phyloP scores from a whole-genome alignment of 2,797 vertebrate genomes.

The Streptopelia turtur region DNA sequence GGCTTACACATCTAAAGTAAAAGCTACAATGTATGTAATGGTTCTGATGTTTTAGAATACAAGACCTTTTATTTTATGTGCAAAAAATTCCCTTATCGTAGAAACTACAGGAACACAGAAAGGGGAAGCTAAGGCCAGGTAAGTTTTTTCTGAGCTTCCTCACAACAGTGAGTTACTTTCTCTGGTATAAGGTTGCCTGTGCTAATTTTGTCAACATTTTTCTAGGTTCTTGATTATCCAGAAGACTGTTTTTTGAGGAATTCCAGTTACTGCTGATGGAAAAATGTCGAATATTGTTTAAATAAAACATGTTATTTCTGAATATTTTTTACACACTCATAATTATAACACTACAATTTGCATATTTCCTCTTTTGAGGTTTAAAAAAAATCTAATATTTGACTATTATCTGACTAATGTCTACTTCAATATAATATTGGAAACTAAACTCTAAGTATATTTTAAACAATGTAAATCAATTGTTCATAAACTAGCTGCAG shows the following conservation, averaged over 20 bases:
- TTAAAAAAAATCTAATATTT: neutral
- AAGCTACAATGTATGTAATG: rapidly evolving
- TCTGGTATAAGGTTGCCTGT: neutral
- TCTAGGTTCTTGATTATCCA: neutral
- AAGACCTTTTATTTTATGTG: neutral
- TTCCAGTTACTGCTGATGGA: neutral
- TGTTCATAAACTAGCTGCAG: neutral
- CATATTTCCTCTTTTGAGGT: neutral
- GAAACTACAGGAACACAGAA: neutral
- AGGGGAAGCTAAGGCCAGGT: neutral
- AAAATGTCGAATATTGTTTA: neutral
- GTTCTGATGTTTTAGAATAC: neutral
- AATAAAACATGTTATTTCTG: neutral
- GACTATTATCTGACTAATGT: neutral
- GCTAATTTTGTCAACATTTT: neutral
- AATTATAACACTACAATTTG: neutral
- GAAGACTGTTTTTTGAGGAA: neutral
- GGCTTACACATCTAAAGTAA: neutral
- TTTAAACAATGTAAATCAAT: neutral
- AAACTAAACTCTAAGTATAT: neutral
- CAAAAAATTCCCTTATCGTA: neutral
- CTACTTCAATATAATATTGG: neutral
- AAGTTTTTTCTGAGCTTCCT: neutral
- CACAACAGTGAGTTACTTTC: neutral
- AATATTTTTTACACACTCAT: neutral